Conservation (phyloP, 2,888 invertebrate species). For the Dolichopus griseipennis region DNA sequence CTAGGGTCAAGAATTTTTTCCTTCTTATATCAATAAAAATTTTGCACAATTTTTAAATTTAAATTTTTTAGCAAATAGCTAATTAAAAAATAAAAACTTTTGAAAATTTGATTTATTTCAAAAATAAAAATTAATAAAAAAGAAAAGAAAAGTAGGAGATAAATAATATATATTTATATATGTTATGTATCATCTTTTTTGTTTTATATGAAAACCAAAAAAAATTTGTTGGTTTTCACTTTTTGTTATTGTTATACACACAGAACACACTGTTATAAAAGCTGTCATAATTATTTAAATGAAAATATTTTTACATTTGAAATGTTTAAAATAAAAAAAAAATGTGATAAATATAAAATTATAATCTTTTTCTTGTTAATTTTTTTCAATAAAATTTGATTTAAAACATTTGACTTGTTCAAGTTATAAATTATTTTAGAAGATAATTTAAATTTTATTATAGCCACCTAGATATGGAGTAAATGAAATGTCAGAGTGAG, state of each 20-base stretch:
- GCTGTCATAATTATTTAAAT: conserved; percentile 1
- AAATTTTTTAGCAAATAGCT: too few relatives aligned
- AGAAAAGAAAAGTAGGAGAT: not conserved
- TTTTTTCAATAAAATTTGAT: conserved; percentile 1
- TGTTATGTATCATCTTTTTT: too few relatives aligned
- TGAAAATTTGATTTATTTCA: not conserved
- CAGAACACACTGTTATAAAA: not conserved
- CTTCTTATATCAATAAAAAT: not conserved
- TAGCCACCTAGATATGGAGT: too few relatives aligned
- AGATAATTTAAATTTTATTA: not conserved
- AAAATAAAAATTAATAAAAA: too few relatives aligned
- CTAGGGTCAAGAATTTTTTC: not conserved
- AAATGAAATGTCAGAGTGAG: too few relatives aligned
- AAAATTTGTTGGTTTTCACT: too few relatives aligned
- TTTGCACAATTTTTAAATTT: not conserved
- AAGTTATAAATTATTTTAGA: conserved; percentile 6
- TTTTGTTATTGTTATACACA: too few relatives aligned
- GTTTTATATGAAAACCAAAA: too few relatives aligned
- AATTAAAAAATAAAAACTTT: not conserved
- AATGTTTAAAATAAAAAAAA: not conserved
- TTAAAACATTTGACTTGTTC: conserved; percentile 5
- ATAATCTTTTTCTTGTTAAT: not conserved
- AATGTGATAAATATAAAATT: not conserved
- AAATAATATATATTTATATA: too few relatives aligned
- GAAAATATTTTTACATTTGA: not conserved